A percentile compares a stretch with the other conserved stretches of the same genome.
Evolutionary conservation across 2,113 vertebrate species (phyloP).

Genomic region (Phaethornis superciliosus): DNA sequence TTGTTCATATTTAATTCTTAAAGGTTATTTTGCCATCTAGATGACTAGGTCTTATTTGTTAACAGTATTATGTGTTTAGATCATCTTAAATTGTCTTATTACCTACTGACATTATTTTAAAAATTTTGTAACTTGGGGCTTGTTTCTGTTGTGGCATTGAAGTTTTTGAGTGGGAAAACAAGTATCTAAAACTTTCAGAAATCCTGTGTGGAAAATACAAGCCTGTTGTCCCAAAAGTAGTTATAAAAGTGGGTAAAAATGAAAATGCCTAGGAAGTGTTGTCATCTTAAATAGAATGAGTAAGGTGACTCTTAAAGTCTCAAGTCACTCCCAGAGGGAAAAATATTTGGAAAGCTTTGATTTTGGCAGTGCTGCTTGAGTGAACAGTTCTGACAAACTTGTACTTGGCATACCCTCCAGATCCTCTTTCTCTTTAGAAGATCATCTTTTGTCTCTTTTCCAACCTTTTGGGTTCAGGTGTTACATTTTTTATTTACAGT

Average conservation of each 20-base stretch:
- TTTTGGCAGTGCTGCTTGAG: background rate
- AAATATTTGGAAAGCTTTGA: background rate
- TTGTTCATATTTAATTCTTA: background rate
- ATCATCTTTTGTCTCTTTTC: background rate
- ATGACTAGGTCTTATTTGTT: background rate
- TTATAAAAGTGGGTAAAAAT: background rate
- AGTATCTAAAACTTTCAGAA: background rate
- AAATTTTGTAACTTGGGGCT: background rate
- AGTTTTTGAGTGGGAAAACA: background rate
- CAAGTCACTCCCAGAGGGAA: background rate
- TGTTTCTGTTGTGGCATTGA: background rate
- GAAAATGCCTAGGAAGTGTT: background rate
- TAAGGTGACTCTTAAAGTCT: background rate
- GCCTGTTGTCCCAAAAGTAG: background rate
- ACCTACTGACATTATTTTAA: background rate
- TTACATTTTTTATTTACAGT: background rate
- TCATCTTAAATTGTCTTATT: background rate
- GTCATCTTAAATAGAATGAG: background rate
- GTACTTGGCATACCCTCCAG: fast-evolving
- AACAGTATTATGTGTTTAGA: background rate
- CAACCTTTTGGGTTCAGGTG: background rate
- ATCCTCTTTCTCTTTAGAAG: background rate
- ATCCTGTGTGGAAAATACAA: background rate
- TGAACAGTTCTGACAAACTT: background rate
- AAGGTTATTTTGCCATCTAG: background rate